Base-by-base conservation (phyloP, 2,888 invertebrate genomes). In the Troides aeacus region DNA sequence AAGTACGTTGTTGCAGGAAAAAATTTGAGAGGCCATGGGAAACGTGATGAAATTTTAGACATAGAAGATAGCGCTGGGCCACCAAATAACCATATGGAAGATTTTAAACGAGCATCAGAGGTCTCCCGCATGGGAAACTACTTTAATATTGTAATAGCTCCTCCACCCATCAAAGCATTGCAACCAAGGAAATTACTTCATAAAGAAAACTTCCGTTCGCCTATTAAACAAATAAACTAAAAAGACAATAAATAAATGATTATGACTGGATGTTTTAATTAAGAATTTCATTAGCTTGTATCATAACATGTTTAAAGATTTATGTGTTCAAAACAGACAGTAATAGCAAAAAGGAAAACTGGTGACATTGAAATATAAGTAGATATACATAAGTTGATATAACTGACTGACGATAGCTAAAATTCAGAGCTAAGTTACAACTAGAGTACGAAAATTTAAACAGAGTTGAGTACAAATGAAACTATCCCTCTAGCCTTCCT, bases 111-210 rank as follows among this genome's bases (percentile, higher is more conserved):
- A n/a, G 78, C 80, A 8, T 77, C 84, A 1, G 92, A 92, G 62
- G 78, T 88, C 1, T 88, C 91, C 3, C 80, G 92, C 70, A 90
- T 92, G 91, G 92, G 92, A 17, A 92, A 92, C 78, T 92, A 92
- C 75, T 92, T 92, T 74, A 91, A 92, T 72, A 92, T 92, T 30
- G 92, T 92, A 46, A 92, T 92, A 62, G 92, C 92, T 0, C 92
- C 92, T 2, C 92, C 92, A 1, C 92, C 90, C 2, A 90, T 92
- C 59, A 90, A 90, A 75, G 83, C 91, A 4, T 71, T 91, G 17
- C 90, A 89, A 67, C 89, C 92, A 2, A 82, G 92, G 64, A 91
- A 92, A 78, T 74, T 87, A 64, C 39, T 90, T 36, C 80, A 83
- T 58, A 82, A 76, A 46, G 86, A 86, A 18, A 74, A 68, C 15